These are phyloP conservation scores for Megaptera novaeangliae DNA, from an alignment of 2,113 vertebrate genomes.

Conservation along the genomic window DNA sequence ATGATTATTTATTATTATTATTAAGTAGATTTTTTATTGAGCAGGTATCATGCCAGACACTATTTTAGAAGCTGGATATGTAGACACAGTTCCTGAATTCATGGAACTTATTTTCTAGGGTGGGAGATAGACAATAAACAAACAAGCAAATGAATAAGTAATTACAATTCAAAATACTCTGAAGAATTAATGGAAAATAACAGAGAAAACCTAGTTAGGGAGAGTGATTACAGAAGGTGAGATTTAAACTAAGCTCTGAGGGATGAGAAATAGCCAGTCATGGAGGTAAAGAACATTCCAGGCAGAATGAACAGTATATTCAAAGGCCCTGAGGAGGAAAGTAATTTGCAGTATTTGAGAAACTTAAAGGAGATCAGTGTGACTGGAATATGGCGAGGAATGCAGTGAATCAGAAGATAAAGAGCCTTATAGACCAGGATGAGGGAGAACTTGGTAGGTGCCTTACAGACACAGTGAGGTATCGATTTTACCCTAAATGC, in stretches of 20 bases:
- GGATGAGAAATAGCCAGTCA: neutral
- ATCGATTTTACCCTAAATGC: neutral
- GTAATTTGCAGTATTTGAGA: neutral
- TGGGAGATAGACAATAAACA: neutral
- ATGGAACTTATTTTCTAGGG: neutral
- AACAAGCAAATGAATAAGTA: neutral
- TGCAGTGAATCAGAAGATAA: neutral
- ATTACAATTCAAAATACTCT: slow-evolving; percentile 1
- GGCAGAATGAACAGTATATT: neutral
- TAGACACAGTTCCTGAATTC: neutral
- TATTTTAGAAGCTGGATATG: neutral
- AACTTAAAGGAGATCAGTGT: neutral
- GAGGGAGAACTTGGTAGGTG: neutral
- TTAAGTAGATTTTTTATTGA: slow-evolving; percentile 10
- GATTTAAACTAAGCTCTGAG: neutral
- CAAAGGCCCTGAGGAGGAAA: neutral
- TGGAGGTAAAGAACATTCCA: neutral
- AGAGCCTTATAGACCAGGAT: neutral
- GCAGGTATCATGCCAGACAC: neutral
- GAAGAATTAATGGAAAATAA: neutral
- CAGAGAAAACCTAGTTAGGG: neutral
- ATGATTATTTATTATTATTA: neutral
- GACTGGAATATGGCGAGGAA: neutral
- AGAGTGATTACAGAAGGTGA: neutral
- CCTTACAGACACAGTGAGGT: neutral